These are phyloP conservation scores for Magallana angulata DNA, from an alignment of 1,140 invertebrate species.

Conservation along the genomic window DNA sequence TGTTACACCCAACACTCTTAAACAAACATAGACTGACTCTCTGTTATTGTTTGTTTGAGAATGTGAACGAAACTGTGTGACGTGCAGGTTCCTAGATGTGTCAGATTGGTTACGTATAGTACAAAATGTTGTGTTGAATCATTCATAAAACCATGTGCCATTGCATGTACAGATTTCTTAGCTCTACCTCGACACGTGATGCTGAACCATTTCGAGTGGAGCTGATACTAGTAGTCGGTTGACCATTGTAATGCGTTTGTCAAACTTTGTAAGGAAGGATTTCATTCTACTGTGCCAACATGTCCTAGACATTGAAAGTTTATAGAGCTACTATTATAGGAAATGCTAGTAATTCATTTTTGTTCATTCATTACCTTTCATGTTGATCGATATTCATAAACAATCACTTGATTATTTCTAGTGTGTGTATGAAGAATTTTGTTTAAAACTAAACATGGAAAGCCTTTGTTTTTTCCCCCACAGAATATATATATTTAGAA, in stretches of 20 bases:
- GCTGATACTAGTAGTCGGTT: background rate
- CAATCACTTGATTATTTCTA: too few relatives aligned
- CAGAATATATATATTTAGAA: too few relatives aligned
- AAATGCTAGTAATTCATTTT: too few relatives aligned
- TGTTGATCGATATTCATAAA: too few relatives aligned
- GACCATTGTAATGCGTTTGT: slow-evolving; percentile 3
- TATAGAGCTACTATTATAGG: background rate
- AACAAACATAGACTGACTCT: too few relatives aligned
- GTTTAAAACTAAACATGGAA: too few relatives aligned
- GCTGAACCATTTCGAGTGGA: background rate
- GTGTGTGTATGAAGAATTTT: too few relatives aligned
- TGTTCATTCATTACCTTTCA: too few relatives aligned
- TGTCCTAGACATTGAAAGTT: background rate
- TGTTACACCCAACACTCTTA: too few relatives aligned
- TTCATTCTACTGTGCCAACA: slow-evolving; percentile 6
- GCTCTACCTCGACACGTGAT: background rate
- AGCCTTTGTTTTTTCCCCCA: too few relatives aligned
- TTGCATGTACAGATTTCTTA: background rate
- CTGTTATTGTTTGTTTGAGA: too few relatives aligned
- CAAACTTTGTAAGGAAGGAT: slow-evolving; percentile 31
- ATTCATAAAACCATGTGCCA: background rate
- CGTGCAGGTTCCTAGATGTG: background rate
- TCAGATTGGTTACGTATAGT: background rate
- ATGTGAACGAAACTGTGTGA: too few relatives aligned
- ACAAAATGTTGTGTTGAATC: background rate